A percentile compares a stretch with the other conserved stretches of the same genome.
phyloP scores from a whole-genome alignment of 2,888 invertebrate genomes.

The Agrilus biguttatus region DNA sequence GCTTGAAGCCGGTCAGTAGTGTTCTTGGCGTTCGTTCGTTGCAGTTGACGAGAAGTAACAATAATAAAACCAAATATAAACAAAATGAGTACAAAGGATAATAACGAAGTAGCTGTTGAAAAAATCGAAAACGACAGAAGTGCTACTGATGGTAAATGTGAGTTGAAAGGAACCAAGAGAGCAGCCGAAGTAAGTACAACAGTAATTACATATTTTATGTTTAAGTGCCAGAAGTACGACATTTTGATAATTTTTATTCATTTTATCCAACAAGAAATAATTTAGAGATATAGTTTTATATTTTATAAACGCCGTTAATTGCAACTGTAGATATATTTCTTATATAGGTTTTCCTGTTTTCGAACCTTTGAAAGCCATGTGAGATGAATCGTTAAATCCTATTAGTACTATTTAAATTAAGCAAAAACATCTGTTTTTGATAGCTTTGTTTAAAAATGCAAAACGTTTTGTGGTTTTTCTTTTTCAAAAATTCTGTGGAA shows the following conservation, averaged over 20 bases:
- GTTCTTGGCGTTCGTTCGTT: slow-evolving; percentile 46
- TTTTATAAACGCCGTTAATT: too few species aligned
- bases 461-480: slow-evolving; percentile 1
- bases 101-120: slow-evolving; percentile 76
- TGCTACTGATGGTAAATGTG: slow-evolving; percentile 59
- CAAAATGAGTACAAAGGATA: slow-evolving; percentile 71
- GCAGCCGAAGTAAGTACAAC: slow-evolving; percentile 69
- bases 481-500: slow-evolving; percentile 4
- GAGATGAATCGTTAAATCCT: too few species aligned
- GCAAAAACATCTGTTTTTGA: neutral
- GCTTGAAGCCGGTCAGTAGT: slow-evolving; percentile 53
- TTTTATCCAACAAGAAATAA: too few species aligned
- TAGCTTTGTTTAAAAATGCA: neutral
- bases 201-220: neutral
- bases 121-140: slow-evolving; percentile 67
- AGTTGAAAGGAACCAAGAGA: slow-evolving; percentile 76
- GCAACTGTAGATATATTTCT: too few species aligned
- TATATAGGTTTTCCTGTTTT: too few species aligned
- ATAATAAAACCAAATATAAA: slow-evolving; percentile 20
- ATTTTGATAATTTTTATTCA: too few species aligned
- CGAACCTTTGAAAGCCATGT: too few species aligned
- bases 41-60: slow-evolving; percentile 25
- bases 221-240: too few species aligned
- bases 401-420: too few species aligned
- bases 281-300: too few species aligned